Base-by-base conservation (phyloP, 2,113 vertebrate species). In the Chaetodon trifascialis region DNA sequence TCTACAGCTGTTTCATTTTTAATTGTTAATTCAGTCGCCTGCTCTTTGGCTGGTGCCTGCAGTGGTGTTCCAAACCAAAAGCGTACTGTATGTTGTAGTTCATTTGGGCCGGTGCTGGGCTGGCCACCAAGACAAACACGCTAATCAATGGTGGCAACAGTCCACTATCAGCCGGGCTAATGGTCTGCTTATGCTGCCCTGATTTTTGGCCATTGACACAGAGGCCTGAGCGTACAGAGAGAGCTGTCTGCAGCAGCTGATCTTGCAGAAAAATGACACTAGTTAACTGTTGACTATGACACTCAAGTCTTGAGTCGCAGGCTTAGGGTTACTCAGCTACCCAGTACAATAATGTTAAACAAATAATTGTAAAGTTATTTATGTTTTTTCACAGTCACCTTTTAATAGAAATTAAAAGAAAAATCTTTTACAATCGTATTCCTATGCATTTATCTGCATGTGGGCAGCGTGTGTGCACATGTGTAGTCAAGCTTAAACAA, bases 111-210 rank as follows among this genome's bases (percentile, higher is more conserved):
- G 21, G 21, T 10, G 14, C 65, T 66, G 55, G 84, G 79, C 68
- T 2, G 21, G 46, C 56, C 36, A 72, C 82, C 87, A 86, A 79
- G 23, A 78, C 14, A 87, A 80, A 85, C 52, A 85, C 40, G 42
- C 71, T 10, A 19, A 78, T 72, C 44, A 73, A 51, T 75, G 49
- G 60, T 75, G 69, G 68, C 65, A 56, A 2, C 21, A 54, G 52
- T 80, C 75, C 78, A 82, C 59, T 12, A 7, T 79, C 54, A 73
- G 66, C 73, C 3, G 2, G 46, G 52, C 66, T 78, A 74, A 88
- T 80, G 44, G 38, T 82, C 60, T 64, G 46, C 42, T 81, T 59
- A 49, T 54, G 52, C 46, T 56, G n/a, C 15, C 36, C n/a, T 59
- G 46, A 40, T 49, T 56, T 80, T 72, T 69, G 49, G 55, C 60